Percentiles rank a stretch among this genome's conserved stretches.
These are phyloP conservation scores for Tenebrosternarchus preto DNA, from an alignment of 2,113 vertebrate genomes.

Conservation along the genomic window DNA sequence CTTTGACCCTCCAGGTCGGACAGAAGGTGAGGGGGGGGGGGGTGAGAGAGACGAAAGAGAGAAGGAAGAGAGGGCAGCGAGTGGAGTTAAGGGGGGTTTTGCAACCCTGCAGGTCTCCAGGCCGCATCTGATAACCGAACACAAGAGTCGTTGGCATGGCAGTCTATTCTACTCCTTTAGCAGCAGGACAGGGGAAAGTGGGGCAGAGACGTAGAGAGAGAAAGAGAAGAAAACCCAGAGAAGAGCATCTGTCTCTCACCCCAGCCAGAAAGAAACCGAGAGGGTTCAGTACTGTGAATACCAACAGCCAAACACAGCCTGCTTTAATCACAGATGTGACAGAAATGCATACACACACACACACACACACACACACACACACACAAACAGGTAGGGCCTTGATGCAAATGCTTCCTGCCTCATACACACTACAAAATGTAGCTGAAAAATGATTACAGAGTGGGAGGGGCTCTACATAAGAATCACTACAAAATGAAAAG, in stretches of 20 bases:
- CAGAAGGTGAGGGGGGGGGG: neutral
- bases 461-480: neutral
- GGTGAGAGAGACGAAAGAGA: slow-evolving; percentile 16
- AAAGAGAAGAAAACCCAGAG: slow-evolving; percentile 1
- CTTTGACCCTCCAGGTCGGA: neutral
- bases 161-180: slow-evolving; percentile 62
- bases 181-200: slow-evolving; percentile 24
- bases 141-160: slow-evolving; percentile 53
- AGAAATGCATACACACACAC: neutral
- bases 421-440: neutral
- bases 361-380: neutral
- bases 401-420: neutral
- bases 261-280: neutral
- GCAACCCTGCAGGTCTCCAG: slow-evolving; percentile 25
- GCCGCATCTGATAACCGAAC: slow-evolving; percentile 59
- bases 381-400: no score
- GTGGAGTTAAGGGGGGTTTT: slow-evolving; percentile 46
- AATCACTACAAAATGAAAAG: neutral
- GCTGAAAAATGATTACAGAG: neutral
- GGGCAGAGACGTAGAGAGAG: neutral
- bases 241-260: slow-evolving; percentile 1
- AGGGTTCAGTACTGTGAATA: neutral
- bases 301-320: neutral
- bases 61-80: slow-evolving; percentile 35
- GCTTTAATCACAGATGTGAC: neutral